These are phyloP conservation scores for Valencia hispanica DNA, from an alignment of 2,797 vertebrate species.

Conservation along the genomic window DNA sequence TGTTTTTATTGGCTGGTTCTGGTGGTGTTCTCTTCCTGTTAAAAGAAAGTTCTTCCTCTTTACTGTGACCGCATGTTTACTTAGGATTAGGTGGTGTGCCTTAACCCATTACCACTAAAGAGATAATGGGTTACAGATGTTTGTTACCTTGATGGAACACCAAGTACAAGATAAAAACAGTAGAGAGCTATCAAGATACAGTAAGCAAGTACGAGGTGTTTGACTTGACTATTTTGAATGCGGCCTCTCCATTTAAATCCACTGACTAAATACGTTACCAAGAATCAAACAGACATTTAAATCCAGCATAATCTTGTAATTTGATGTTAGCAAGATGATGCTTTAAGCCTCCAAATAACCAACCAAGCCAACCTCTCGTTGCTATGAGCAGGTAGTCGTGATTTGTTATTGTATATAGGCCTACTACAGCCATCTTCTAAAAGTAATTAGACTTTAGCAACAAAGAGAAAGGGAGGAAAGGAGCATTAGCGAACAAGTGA, in stretches of 20 bases:
- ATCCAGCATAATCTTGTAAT: slow-evolving; percentile 15
- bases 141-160: background rate
- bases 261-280: background rate
- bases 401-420: slow-evolving; percentile 77
- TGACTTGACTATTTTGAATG: background rate
- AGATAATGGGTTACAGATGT: background rate
- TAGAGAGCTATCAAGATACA: background rate
- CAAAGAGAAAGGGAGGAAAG: slow-evolving; percentile 47
- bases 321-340: background rate
- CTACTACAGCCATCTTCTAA: slow-evolving; percentile 63
- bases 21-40: background rate
- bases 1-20: background rate
- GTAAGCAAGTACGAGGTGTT: background rate
- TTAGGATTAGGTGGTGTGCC: too few species aligned
- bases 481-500: slow-evolving; percentile 18
- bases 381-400: slow-evolving; percentile 47
- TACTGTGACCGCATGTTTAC: background rate
- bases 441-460: slow-evolving; percentile 75
- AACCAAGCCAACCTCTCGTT: slow-evolving; percentile 8
- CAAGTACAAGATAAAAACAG: background rate
- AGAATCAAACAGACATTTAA: slow-evolving; percentile 8
- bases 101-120: too few species aligned
- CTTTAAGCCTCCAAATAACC: slow-evolving; percentile 4
- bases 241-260: background rate
- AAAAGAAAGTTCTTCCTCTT: background rate